Conservation (phyloP, 2,888 invertebrate genomes). For the Tridacna crocea region DNA sequence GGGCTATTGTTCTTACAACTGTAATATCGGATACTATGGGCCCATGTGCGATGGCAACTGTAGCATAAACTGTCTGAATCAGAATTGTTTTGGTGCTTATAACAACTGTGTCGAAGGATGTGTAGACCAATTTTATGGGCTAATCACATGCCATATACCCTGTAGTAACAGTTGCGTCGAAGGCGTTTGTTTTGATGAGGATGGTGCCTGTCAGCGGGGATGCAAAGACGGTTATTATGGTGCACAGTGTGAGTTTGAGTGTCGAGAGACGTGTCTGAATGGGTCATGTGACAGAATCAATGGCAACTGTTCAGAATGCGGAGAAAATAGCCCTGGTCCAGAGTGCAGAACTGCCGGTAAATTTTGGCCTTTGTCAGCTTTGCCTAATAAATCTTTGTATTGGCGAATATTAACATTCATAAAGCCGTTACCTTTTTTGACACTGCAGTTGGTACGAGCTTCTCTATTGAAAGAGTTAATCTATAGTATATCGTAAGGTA, state of each 20-base stretch:
- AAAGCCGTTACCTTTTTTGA: no score
- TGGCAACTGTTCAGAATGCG: slow-evolving; percentile 49
- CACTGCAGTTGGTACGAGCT: no score
- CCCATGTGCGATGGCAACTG: slow-evolving; percentile 33
- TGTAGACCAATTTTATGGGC: slow-evolving; percentile 35
- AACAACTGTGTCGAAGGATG: slow-evolving; percentile 53
- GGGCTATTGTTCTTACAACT: slow-evolving; percentile 43
- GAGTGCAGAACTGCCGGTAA: slow-evolving; percentile 54
- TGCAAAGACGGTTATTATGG: slow-evolving; percentile 46
- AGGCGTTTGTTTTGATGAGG: slow-evolving; percentile 32
- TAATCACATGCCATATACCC: slow-evolving; percentile 31
- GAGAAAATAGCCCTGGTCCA: background rate
- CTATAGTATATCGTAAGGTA: no score
- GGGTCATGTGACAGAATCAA: slow-evolving; percentile 38
- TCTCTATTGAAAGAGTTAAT: no score
- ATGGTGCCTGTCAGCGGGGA: slow-evolving; percentile 25
- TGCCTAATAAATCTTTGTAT: no score
- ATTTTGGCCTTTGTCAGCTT: background rate
- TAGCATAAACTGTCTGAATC: slow-evolving; percentile 36
- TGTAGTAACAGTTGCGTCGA: slow-evolving; percentile 42
- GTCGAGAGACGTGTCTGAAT: slow-evolving; percentile 45
- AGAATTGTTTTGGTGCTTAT: slow-evolving; percentile 28
- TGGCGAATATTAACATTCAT: no score
- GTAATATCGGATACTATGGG: slow-evolving; percentile 42
- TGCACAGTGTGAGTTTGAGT: slow-evolving; percentile 35